These are phyloP conservation scores for Oreortyx pictus DNA, from an alignment of 2,797 vertebrate genomes.

Conservation along the genomic window DNA sequence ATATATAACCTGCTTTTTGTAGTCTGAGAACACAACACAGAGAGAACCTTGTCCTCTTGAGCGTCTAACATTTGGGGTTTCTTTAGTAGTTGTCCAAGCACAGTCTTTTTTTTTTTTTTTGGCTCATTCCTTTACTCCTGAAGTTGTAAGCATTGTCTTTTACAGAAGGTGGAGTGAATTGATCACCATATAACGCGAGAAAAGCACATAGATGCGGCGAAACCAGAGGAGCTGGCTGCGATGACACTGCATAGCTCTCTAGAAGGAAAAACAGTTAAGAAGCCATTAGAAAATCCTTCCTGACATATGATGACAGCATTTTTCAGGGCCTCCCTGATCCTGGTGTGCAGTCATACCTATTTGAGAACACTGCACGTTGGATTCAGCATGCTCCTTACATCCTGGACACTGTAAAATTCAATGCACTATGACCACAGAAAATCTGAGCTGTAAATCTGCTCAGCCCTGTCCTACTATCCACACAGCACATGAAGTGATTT, in stretches of 20 bases:
- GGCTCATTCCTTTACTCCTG: background rate
- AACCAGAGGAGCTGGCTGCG: constrained; percentile 94
- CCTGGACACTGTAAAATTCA: background rate
- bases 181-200: constrained; percentile 93
- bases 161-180: constrained; percentile 88
- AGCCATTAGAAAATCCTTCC: background rate
- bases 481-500: background rate
- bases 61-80: background rate
- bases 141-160: constrained; percentile 18
- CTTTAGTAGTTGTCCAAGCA: background rate
- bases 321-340: background rate
- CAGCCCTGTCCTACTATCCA: background rate
- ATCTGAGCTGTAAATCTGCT: background rate
- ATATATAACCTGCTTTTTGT: background rate
- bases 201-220: constrained; percentile 87
- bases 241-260: constrained; percentile 94
- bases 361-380: background rate
- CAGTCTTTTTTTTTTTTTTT: background rate
- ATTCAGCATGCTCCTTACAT: background rate
- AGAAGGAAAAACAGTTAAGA: constrained; percentile 2
- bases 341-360: background rate
- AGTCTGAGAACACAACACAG: background rate
- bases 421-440: background rate
- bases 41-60: background rate
- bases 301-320: background rate